phyloP scores from a whole-genome alignment of 2,888 invertebrate genomes.

The Steinernema hermaphroditum region DNA sequence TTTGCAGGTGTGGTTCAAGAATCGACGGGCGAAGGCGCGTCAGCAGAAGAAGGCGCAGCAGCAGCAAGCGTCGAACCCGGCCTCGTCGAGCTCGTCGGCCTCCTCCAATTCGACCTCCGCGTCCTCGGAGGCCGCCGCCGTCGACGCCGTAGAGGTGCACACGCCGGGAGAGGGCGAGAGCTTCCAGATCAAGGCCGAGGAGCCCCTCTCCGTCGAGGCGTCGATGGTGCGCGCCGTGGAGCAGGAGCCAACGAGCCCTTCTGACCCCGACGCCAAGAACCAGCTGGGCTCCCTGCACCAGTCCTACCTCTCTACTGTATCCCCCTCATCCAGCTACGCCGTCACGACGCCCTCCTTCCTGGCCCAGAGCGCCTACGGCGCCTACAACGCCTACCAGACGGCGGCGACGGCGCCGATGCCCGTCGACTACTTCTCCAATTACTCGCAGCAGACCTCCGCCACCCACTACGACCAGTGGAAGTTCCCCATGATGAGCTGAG shows the following conservation, averaged over 20 bases:
- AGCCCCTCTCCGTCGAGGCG: neutral
- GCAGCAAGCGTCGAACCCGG: constrained; percentile 6
- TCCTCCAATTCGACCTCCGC: constrained; percentile 1
- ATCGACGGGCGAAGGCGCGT: constrained; percentile 55
- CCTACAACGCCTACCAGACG: constrained; percentile 26
- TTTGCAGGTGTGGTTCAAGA: constrained; percentile 61
- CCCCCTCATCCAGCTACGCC: constrained; percentile 18
- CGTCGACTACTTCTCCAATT: constrained; percentile 21
- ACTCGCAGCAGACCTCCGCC: constrained; percentile 24
- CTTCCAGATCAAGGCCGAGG: constrained; percentile 23
- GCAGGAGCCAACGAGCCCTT: neutral
- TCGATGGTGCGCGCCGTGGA: neutral
- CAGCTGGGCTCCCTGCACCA: neutral
- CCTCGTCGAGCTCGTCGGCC: constrained; percentile 11
- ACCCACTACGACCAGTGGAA: constrained; percentile 31
- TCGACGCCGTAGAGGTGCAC: neutral
- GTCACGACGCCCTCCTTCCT: constrained; percentile 19
- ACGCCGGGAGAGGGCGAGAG: too few relatives aligned
- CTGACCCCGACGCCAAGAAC: constrained; percentile 5
- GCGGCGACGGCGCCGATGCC: constrained; percentile 19
- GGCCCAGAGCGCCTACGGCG: constrained; percentile 21
- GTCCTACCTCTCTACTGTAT: constrained; percentile 11
- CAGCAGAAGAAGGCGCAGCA: constrained; percentile 44
- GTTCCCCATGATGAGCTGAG: constrained; percentile 28
- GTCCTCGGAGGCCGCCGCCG: neutral